Evolutionary conservation across 1,140 invertebrate species (phyloP).

Genomic region (Vanessa atalanta): DNA sequence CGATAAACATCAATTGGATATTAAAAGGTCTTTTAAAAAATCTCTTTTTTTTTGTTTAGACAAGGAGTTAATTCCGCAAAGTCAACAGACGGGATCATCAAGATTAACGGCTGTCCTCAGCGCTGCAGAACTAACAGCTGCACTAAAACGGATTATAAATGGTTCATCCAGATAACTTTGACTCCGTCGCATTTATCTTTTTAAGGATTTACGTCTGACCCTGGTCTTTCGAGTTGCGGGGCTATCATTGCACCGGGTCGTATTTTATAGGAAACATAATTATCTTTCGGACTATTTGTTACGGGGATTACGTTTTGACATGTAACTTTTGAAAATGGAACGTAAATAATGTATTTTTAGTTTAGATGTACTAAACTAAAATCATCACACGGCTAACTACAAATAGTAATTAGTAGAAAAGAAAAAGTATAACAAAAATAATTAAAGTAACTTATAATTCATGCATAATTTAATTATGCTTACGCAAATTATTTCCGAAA

Average conservation of each 20-base stretch:
- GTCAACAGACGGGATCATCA: slow-evolving; percentile 50
- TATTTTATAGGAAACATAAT: slow-evolving; percentile 13
- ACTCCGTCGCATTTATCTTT: slow-evolving; percentile 44
- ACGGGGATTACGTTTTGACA: not conserved
- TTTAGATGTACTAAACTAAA: too few species aligned
- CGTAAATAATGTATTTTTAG: too few species aligned
- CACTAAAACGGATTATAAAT: slow-evolving; percentile 50
- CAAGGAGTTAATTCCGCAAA: slow-evolving; percentile 49
- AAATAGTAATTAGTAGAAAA: too few species aligned
- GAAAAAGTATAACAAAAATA: too few species aligned
- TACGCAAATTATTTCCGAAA: too few species aligned
- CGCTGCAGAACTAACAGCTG: slow-evolving; percentile 45
- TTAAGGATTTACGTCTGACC: slow-evolving; percentile 29
- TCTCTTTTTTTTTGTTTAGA: slow-evolving; percentile 26
- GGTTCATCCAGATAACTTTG: slow-evolving; percentile 47
- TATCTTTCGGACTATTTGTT: slow-evolving; percentile 4
- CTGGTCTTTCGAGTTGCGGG: slow-evolving; percentile 9
- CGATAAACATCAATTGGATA: slow-evolving; percentile 6
- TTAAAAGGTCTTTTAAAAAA: slow-evolving; percentile 11
- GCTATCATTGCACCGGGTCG: slow-evolving; percentile 13
- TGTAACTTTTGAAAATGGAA: not conserved
- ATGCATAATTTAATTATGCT: too few species aligned
- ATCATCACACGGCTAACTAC: too few species aligned
- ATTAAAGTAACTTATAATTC: too few species aligned
- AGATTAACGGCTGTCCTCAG: slow-evolving; percentile 53